Base-by-base conservation (phyloP, 2,888 invertebrate species). In the Proisotoma minuta region DNA sequence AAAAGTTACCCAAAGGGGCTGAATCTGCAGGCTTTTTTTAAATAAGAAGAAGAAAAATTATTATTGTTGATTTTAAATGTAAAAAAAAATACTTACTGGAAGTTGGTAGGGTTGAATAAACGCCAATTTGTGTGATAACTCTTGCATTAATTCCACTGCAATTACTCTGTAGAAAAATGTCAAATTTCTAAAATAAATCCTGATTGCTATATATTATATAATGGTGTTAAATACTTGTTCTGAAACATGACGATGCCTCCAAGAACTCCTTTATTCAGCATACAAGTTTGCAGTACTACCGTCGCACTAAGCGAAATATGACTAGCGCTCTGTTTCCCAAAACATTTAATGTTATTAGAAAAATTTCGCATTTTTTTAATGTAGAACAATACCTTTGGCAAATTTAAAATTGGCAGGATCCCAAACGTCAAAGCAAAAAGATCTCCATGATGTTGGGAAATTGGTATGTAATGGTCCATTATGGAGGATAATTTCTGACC, bases 241-340 rank as follows among this genome's bases (percentile, higher is more conserved):
- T 92, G 91, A 76, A 90, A 92, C 63, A 94, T 82, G 60, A 95
- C 82, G 57, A 87, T 84, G 57, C 95, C 95, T 4, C 91, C 93
- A 48, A 92, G 79, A 34, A 93, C 87, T 29, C 89, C 87, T 71
- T 83, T 84, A 58, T 84, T 85, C 76, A 86, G 85, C 76, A 91
- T 88, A 76, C 91, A 91, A 71, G 87, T 85, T 75, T 93, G 90
- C 65, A 95, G 79, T 62, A 92, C 84, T 77, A 92, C 89, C 79
- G 90, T 86, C 1, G 92, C 87, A 80, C 91, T 90, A 77, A 92
- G 82, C 78, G 89, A 93, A 65, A 93, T 85, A 70, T 87, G 88
- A 74, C 89, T 89, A 29, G 88, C 90, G 77, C 89, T 91, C 91
- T 92, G 79, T 48, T 43, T 18, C 18, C 43, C 5, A 18, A 43